phyloP scores from a whole-genome alignment of 2,888 invertebrate species.

The Globia sparganii region DNA sequence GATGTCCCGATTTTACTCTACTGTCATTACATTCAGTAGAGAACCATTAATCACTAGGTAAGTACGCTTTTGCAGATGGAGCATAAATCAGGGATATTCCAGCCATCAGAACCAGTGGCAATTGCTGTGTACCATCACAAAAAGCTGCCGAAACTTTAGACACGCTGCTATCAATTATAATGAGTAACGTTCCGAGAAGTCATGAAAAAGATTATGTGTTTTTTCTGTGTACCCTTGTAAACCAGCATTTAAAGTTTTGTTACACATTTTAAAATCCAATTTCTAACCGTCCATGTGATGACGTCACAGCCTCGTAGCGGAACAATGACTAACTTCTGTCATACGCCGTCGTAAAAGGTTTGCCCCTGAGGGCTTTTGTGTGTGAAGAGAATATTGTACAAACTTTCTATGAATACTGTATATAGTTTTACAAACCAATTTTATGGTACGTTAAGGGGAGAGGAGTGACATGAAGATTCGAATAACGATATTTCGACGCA shows the following conservation, averaged over 20 bases:
- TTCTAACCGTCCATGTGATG: slow-evolving; percentile 22
- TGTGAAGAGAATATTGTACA: slow-evolving; percentile 35
- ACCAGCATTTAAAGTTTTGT: neutral
- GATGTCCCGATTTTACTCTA: neutral
- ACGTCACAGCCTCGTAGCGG: slow-evolving; percentile 22
- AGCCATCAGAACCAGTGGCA: neutral
- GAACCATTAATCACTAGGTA: neutral
- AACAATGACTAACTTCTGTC: slow-evolving; percentile 56
- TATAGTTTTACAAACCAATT: slow-evolving; percentile 50
- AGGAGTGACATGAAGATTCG: neutral
- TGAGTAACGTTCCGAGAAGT: neutral
- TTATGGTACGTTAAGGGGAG: slow-evolving; percentile 14
- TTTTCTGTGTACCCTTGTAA: neutral
- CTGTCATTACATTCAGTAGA: neutral
- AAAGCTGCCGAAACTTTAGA: neutral
- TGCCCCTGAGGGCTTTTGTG: slow-evolving; percentile 36
- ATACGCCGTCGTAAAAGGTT: slow-evolving; percentile 52
- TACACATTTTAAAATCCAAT: slow-evolving; percentile 49
- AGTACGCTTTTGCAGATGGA: neutral
- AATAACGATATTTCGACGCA: neutral
- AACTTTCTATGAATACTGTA: slow-evolving; percentile 19
- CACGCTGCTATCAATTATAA: neutral
- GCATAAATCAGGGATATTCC: neutral
- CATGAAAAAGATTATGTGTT: neutral
- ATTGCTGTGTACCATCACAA: neutral